Conservation (phyloP, 1,140 invertebrate genomes). For the Elymnias hypermnestra region DNA sequence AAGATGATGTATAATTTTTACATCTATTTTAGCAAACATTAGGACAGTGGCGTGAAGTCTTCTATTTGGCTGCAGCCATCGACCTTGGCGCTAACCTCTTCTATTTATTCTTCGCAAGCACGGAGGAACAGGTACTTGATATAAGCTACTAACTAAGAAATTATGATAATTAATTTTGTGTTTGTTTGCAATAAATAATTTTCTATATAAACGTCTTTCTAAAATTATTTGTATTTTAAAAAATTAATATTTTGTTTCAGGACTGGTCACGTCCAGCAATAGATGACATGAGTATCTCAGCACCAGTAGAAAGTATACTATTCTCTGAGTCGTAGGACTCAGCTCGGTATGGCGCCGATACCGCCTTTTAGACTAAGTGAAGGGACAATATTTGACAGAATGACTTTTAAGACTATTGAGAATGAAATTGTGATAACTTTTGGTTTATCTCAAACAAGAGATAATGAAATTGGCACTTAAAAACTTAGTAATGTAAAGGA, state of each 20-base stretch:
- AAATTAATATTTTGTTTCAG: constrained; percentile 35
- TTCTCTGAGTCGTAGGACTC: constrained; percentile 51
- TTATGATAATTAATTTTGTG: no score
- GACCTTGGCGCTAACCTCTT: constrained; percentile 87
- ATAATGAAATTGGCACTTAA: no score
- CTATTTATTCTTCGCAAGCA: constrained; percentile 89
- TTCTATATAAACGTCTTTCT: no score
- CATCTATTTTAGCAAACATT: constrained; percentile 82
- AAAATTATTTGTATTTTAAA: no score
- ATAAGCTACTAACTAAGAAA: neutral
- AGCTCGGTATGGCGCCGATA: constrained; percentile 5
- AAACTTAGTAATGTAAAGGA: no score
- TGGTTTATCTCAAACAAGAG: no score
- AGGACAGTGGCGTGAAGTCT: constrained; percentile 90
- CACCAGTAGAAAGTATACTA: constrained; percentile 58
- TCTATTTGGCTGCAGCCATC: constrained; percentile 89
- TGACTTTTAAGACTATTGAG: no score
- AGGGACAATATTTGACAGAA: neutral
- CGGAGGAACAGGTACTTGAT: constrained; percentile 81
- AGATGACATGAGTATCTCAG: constrained; percentile 53
- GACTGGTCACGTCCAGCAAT: constrained; percentile 56
- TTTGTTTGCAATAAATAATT: no score
- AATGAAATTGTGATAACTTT: no score
- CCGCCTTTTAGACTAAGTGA: constrained; percentile 16
- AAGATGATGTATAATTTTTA: neutral